Percentiles rank a stretch among this genome's conserved stretches.
Conservation (phyloP, 2,797 vertebrate species). For the Oreochromis mossambicus region DNA sequence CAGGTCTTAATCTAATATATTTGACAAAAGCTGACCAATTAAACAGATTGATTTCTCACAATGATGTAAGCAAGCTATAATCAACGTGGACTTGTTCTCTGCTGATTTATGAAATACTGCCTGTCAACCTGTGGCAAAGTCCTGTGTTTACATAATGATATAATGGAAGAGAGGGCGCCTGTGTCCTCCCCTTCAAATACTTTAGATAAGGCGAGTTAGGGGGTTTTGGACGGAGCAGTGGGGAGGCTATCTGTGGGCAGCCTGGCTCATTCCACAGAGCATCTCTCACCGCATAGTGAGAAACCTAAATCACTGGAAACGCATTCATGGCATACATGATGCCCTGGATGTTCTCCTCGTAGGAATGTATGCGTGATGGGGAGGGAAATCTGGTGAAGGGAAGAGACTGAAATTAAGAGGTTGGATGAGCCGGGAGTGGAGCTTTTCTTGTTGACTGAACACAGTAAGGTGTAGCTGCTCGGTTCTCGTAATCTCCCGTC, state of each 20-base stretch:
- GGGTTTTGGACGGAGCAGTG: background rate
- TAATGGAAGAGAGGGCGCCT: conserved; percentile 67
- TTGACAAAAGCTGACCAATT: conserved; percentile 68
- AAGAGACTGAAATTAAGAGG: conserved; percentile 47
- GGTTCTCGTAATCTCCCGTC: conserved; percentile 26
- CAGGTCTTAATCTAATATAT: conserved; percentile 63
- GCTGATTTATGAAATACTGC: conserved; percentile 58
- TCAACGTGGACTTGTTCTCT: conserved; percentile 54
- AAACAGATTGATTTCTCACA: conserved; percentile 66
- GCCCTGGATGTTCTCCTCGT: conserved; percentile 35
- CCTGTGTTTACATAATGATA: conserved; percentile 73
- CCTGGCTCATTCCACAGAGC: conserved; percentile 58
- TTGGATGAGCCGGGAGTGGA: conserved; percentile 18
- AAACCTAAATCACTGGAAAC: conserved; percentile 60
- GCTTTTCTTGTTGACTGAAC: conserved; percentile 54
- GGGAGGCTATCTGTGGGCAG: conserved; percentile 49
- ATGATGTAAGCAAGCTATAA: conserved; percentile 60
- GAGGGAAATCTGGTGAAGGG: conserved; percentile 25
- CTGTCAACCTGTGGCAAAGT: conserved; percentile 63
- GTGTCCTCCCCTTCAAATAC: conserved; percentile 70
- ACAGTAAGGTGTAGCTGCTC: conserved; percentile 25
- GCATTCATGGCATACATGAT: conserved; percentile 48
- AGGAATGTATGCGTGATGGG: conserved; percentile 31
- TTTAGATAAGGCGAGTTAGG: conserved; percentile 68
- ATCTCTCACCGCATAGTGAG: conserved; percentile 54